Base-by-base conservation (phyloP, 1,140 invertebrate species). In the Palaemon carinicauda region DNA sequence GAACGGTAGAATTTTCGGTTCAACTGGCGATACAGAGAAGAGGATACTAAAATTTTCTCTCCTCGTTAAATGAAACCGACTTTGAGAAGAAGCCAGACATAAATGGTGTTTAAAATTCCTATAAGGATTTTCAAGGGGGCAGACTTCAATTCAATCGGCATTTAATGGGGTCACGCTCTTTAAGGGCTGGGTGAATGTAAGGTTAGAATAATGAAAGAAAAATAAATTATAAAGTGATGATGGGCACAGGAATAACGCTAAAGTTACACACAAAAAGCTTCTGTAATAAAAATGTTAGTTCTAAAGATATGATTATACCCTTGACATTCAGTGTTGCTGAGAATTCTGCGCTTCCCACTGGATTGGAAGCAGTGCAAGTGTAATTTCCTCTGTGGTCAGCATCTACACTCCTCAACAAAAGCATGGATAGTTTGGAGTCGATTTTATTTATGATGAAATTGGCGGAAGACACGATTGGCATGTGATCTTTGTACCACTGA, bases 291-390 rank as follows among this genome's bases (percentile, higher is more conserved):
- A 27, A 31, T 31, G 24, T 69, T 69, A 27, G 5, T 27, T 27
- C 24, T 31, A 69, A 69, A 69, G 31, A 69, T 10, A 69, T 27
- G 31, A 12, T 69, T 41, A 41, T 74, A 89, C 82, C 56, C 80
- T 82, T 29, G 84, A 85, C 81, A 71, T 53, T 65, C 41, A 88
- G 52, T 7, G 71, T 27, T 1, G 80, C 65, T 24, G 73, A 56
- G 65, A 73, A 88, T 60, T 88, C 80, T 10, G 50, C 71, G 29
- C 82, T 78, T 29, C 93, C 94, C 88, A 92, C 95, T 27, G 91
- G 91, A 91, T 96, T 96, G 73, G 93, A 93, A 88, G 94, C 95
- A 60, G 93, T 93, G 54, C 90, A 91, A 17, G 90, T 89, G 77
- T 91, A 91, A 41, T 86, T 90, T 3, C 90, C 90, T 3, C 65